phyloP scores from a whole-genome alignment of 2,888 invertebrate species.

The Dryobota labecula region DNA sequence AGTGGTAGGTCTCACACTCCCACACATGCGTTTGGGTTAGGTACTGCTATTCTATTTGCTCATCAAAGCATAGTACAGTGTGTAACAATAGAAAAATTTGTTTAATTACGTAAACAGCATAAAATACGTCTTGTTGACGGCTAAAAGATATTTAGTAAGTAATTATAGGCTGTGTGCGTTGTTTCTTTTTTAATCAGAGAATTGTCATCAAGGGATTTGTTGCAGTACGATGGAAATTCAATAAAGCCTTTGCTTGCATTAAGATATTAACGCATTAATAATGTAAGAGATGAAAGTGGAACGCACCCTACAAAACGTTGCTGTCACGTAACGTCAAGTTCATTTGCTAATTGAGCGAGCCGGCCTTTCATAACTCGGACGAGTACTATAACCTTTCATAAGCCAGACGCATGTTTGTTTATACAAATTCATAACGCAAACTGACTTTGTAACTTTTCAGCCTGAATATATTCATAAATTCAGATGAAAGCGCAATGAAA shows the following conservation, averaged over 20 bases:
- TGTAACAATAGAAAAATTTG: slow-evolving; percentile 33
- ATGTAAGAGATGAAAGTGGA: slow-evolving; percentile 51
- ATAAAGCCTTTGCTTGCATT: slow-evolving; percentile 11
- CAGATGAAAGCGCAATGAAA: slow-evolving; percentile 53
- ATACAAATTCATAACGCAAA: slow-evolving; percentile 52
- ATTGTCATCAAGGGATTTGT: background rate
- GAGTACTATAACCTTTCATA: slow-evolving; percentile 61
- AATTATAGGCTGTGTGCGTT: background rate
- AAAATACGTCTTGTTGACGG: background rate
- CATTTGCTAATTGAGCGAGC: slow-evolving; percentile 73
- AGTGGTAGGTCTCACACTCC: slow-evolving; percentile 48
- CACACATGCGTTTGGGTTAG: slow-evolving; percentile 58
- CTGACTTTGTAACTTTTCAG: slow-evolving; percentile 53
- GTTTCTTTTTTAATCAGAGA: background rate
- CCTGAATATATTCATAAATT: slow-evolving; percentile 58
- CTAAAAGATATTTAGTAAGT: background rate
- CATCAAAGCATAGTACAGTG: slow-evolving; percentile 27
- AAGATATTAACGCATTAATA: slow-evolving; percentile 10
- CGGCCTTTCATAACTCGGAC: slow-evolving; percentile 60
- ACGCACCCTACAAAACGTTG: slow-evolving; percentile 58
- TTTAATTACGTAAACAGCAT: slow-evolving; percentile 10
- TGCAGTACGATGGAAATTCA: background rate
- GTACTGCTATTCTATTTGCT: slow-evolving; percentile 20
- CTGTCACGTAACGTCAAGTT: slow-evolving; percentile 72
- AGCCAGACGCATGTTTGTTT: slow-evolving; percentile 57